Conservation (phyloP, 2,797 vertebrate genomes). For the Orestias chungarensis region DNA sequence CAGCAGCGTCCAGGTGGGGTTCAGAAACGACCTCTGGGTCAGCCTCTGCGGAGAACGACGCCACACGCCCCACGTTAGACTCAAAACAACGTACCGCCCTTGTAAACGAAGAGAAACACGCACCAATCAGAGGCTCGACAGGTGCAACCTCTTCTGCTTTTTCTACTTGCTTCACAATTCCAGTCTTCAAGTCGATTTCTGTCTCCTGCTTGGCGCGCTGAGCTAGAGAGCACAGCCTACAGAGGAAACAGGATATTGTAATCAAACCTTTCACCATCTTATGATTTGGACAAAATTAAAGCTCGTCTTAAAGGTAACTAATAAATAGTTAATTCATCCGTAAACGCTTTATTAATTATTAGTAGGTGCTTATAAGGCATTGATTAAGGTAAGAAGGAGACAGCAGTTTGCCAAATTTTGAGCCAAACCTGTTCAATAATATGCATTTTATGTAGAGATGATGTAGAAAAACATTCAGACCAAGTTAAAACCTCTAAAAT, state of each 20-base stretch:
- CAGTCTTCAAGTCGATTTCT: conserved; percentile 43
- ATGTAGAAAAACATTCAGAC: too few species aligned
- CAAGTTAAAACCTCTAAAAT: too few species aligned
- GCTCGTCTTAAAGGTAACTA: too few species aligned
- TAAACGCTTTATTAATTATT: too few species aligned
- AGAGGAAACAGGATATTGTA: background rate
- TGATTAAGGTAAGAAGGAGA: too few species aligned
- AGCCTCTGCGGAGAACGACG: background rate
- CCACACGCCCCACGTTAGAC: background rate
- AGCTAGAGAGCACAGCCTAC: conserved; percentile 53
- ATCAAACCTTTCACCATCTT: too few species aligned
- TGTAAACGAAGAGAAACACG: background rate
- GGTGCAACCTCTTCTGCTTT: conserved; percentile 31
- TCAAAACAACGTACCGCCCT: background rate
- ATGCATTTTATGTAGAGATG: too few species aligned
- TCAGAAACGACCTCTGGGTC: conserved; percentile 3
- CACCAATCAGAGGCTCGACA: conserved; percentile 18
- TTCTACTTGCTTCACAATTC: conserved; percentile 49
- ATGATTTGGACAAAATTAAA: too few species aligned
- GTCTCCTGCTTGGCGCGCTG: conserved; percentile 54
- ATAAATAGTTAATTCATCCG: too few species aligned
- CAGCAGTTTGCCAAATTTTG: too few species aligned
- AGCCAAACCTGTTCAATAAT: too few species aligned
- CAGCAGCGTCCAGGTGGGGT: conserved; percentile 18
- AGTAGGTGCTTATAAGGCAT: too few species aligned